These are phyloP conservation scores for Eulemur rufifrons DNA, from an alignment of 2,113 vertebrate species.

Conservation along the genomic window DNA sequence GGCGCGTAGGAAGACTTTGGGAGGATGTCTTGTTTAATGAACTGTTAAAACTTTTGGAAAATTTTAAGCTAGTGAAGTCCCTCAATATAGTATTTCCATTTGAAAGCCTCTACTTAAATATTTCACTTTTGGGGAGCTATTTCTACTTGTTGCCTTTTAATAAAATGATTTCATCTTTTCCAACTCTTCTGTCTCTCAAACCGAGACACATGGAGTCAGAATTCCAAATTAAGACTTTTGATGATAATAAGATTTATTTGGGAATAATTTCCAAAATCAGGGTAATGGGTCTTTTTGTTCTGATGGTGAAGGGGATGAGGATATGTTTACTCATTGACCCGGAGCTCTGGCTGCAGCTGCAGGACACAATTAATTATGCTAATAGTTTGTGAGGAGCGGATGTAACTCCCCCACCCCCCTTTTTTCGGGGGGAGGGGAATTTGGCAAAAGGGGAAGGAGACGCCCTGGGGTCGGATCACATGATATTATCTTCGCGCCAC, in stretches of 20 bases:
- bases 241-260: conserved; percentile 42
- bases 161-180: conserved; percentile 46
- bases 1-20: conserved; percentile 9
- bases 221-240: conserved; percentile 48
- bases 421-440: conserved; percentile 43
- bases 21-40: conserved; percentile 59
- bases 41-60: conserved; percentile 64
- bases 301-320: conserved; percentile 47
- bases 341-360: conserved; percentile 78
- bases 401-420: conserved; percentile 72
- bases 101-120: conserved; percentile 41
- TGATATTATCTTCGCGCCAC: conserved; percentile 93
- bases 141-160: conserved; percentile 11
- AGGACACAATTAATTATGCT: conserved; percentile 88
- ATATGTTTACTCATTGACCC: conserved; percentile 70
- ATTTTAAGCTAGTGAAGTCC: conserved; percentile 4
- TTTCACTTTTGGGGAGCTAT: not conserved
- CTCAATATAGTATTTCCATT: conserved; percentile 20
- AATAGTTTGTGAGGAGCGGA: conserved; percentile 85
- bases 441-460: conserved; percentile 83
- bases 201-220: not conserved
- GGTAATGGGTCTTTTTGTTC: conserved; percentile 73
- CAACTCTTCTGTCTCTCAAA: not conserved
- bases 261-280: conserved; percentile 68
- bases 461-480: conserved; percentile 87